phyloP scores from a whole-genome alignment of 2,888 invertebrate genomes.

The Kryphioiulus occultus region DNA sequence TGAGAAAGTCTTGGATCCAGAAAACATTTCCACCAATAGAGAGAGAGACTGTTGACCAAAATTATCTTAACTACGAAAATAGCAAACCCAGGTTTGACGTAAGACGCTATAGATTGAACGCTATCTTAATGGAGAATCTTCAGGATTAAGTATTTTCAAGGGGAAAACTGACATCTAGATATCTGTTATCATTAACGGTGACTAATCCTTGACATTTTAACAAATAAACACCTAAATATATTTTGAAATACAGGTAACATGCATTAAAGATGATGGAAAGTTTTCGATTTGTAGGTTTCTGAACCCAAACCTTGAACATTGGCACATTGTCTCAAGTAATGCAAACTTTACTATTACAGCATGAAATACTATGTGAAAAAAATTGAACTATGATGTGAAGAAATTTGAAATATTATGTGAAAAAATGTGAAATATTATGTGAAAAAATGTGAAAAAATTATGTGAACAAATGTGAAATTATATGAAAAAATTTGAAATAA shows the following conservation, averaged over 20 bases:
- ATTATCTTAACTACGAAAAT: neutral
- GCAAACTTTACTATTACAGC: too few species aligned
- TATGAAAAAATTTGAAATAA: too few species aligned
- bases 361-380: too few species aligned
- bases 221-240: neutral
- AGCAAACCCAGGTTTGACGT: conserved; percentile 32
- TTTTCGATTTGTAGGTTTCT: too few species aligned
- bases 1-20: conserved; percentile 11
- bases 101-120: neutral
- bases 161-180: neutral
- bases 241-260: neutral
- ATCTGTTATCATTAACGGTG: neutral
- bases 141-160: neutral
- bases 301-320: too few species aligned
- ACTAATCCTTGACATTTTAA: neutral
- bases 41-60: neutral
- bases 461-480: too few species aligned
- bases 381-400: too few species aligned
- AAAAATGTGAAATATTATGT: too few species aligned
- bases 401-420: too few species aligned
- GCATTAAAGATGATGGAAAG: neutral
- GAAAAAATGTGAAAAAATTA: too few species aligned
- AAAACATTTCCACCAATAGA: conserved; percentile 33
- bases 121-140: neutral
- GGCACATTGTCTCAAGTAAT: too few species aligned